phyloP scores from a whole-genome alignment of 2,113 vertebrate species.

The Tachysurus vachellii region DNA sequence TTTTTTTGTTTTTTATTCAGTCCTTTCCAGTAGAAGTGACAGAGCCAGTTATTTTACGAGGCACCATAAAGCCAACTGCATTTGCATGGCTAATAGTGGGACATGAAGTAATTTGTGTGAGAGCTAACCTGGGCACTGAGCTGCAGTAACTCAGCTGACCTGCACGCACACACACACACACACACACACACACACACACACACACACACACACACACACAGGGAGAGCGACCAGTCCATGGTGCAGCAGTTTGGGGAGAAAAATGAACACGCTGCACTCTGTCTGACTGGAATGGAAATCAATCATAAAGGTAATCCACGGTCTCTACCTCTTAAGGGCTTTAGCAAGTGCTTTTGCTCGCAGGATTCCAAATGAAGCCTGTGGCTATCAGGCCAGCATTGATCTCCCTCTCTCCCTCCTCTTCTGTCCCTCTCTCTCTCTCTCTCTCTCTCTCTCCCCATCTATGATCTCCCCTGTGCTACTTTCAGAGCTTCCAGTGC shows the following conservation, averaged over 20 bases:
- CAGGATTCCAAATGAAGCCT: conserved; percentile 63
- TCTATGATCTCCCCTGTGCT: conserved; percentile 40
- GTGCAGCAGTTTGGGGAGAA: conserved; percentile 67
- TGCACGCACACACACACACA: conserved; percentile 42
- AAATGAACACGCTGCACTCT: conserved; percentile 86
- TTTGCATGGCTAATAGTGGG: conserved; percentile 85
- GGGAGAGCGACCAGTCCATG: conserved; percentile 2
- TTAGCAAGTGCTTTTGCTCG: conserved; percentile 75
- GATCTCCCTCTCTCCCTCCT: conserved; percentile 51
- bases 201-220: conserved; percentile 18
- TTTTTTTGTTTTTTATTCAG: conserved; percentile 23
- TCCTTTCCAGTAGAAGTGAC: conserved; percentile 54
- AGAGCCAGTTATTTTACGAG: conserved; percentile 72
- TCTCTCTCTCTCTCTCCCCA: conserved; percentile 31
- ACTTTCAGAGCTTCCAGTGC: conserved; percentile 49
- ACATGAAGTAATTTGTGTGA: conserved; percentile 86
- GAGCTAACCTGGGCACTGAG: conserved; percentile 77
- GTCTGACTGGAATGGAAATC: conserved; percentile 87
- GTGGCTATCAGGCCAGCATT: conserved; percentile 63
- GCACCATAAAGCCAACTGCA: conserved; percentile 81
- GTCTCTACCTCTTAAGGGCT: conserved; percentile 73
- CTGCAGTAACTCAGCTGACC: conserved; percentile 83
- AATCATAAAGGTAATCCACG: conserved; percentile 85
- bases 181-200: conserved; percentile 25
- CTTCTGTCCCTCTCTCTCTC: conserved; percentile 24